These are phyloP conservation scores for Cenopis cana DNA, from an alignment of 2,888 invertebrate species.

Conservation along the genomic window DNA sequence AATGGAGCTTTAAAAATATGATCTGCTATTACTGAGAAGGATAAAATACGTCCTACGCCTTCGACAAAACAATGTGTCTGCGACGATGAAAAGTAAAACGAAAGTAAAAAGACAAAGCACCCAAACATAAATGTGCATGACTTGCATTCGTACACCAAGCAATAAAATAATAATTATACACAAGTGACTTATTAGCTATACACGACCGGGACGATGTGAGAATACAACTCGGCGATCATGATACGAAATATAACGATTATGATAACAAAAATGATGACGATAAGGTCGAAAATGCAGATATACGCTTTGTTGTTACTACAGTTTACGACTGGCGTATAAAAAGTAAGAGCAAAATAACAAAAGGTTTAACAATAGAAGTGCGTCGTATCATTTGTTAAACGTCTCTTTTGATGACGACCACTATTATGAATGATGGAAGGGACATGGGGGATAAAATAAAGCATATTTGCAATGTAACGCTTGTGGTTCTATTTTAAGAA, in stretches of 20 bases:
- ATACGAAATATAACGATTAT: constrained; percentile 42
- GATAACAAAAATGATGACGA: constrained; percentile 33
- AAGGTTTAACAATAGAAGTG: constrained; percentile 81
- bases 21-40: constrained; percentile 61
- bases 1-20: constrained; percentile 53
- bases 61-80: constrained; percentile 65
- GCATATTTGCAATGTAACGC: constrained; percentile 59
- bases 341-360: constrained; percentile 77
- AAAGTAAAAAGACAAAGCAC: constrained; percentile 64
- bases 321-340: constrained; percentile 56
- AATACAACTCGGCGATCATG: constrained; percentile 58
- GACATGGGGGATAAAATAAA: constrained; percentile 62
- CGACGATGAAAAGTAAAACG: constrained; percentile 61
- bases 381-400: constrained; percentile 84
- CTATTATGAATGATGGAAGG: constrained; percentile 82
- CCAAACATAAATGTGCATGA: constrained; percentile 73
- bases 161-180: constrained; percentile 84
- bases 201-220: constrained; percentile 69
- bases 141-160: constrained; percentile 75
- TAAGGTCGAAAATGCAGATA: constrained; percentile 50
- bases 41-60: constrained; percentile 68
- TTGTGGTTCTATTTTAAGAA: constrained; percentile 29
- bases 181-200: constrained; percentile 82
- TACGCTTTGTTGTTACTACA: constrained; percentile 52
- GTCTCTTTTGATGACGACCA: constrained; percentile 81